Evolutionary conservation across 2,888 invertebrate genomes (phyloP), one percentile per base, ranked within the genome.

Genomic region (Leptothorax acervorum): DNA sequence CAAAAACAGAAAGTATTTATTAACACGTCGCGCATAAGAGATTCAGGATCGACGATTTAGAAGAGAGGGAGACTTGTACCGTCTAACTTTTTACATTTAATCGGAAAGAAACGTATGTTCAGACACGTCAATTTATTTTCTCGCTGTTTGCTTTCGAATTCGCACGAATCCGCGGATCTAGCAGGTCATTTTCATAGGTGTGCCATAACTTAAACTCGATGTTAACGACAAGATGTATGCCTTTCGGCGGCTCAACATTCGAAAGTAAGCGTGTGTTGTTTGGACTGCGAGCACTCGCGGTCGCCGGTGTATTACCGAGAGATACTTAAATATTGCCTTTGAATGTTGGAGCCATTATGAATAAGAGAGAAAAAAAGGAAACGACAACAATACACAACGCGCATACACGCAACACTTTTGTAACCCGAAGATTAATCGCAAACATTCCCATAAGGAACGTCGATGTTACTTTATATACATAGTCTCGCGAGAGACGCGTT

Each of bases 151-250:
- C n/a, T 42, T 53, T 62, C 53, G n/a, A 74, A 70, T 71, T 39
- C 28, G 51, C 35, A 51, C 23, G n/a, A 74, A 53, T 45, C 48
- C 18, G 35, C n/a, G 39, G 15, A 71, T 55, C 28, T 35, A 60
- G 73, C 63, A 76, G 73, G 60, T 62, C 71, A 66, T 87, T 90
- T 82, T 86, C 83, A 55, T 87, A 87, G 89, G 87, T 90, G 92
- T 93, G 92, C 93, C 93, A 93, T 93, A 92, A 82, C 88, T 85
- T 89, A 68, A 88, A 85, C 62, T 86, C 84, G 83, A 85, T 87
- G 87, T 91, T 86, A 85, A 86, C 86, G 85, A 87, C 57, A 73
- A 55, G 83, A 70, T 88, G 63, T 86, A 87, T 88, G 84, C 87
- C 89, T 86, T 86, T 89, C 53, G 85, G 78, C 83, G 74, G 84